These are phyloP conservation scores for Entomyzon cyanotis DNA, from an alignment of 2,113 vertebrate genomes.

Conservation along the genomic window DNA sequence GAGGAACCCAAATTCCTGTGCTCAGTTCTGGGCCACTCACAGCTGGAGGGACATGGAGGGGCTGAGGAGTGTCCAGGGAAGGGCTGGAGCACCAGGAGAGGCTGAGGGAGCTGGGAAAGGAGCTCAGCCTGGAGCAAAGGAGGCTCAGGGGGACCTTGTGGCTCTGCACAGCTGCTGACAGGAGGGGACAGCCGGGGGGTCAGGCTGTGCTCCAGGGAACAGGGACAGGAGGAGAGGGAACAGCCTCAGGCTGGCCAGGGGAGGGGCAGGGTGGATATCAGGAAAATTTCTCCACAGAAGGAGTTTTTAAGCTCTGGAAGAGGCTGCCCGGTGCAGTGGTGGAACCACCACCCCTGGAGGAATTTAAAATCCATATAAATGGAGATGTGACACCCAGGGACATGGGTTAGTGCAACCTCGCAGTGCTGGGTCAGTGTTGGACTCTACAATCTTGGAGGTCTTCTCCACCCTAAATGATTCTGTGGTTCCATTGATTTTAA, in stretches of 20 bases:
- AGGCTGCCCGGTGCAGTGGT: neutral
- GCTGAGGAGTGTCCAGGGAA: rapidly evolving
- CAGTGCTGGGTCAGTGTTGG: neutral
- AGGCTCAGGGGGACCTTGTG: neutral
- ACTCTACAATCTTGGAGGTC: rapidly evolving
- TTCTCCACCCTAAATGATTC: neutral
- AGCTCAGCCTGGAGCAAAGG: neutral
- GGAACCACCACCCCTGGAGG: neutral
- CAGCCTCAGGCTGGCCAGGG: neutral
- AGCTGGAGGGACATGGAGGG: neutral
- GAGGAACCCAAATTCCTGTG: neutral
- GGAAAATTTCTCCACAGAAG: rapidly evolving
- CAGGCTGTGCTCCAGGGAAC: neutral
- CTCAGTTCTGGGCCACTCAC: neutral
- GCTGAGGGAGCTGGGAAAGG: neutral
- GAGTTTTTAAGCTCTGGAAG: neutral
- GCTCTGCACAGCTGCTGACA: neutral
- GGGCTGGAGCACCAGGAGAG: neutral
- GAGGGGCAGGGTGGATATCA: rapidly evolving
- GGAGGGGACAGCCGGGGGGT: neutral
- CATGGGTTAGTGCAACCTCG: neutral
- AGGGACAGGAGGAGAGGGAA: neutral
- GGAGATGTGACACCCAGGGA: neutral
- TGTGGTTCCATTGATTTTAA: neutral
- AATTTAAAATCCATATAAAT: neutral